Percentiles rank a stretch among this genome's conserved stretches.
These are phyloP conservation scores for Aphidius colemani DNA, from an alignment of 2,888 invertebrate genomes.

Conservation along the genomic window DNA sequence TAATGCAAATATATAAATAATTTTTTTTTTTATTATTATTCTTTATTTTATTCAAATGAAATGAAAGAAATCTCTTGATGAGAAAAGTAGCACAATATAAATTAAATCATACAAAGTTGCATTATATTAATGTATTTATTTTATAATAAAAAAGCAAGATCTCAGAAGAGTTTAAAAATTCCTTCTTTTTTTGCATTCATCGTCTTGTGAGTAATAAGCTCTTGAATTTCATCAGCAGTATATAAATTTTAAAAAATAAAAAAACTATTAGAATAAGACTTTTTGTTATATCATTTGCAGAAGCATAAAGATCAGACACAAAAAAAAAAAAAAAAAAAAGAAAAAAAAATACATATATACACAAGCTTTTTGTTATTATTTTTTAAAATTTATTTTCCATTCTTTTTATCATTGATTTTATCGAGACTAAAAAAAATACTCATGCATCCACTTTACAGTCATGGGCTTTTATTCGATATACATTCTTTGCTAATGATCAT, in stretches of 20 bases:
- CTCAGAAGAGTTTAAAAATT: too few species aligned
- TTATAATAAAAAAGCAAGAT: too few species aligned
- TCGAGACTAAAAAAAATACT: slow-evolving; percentile 25
- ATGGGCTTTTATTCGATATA: slow-evolving; percentile 29
- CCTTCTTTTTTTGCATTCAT: too few species aligned
- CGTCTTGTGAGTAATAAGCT: slow-evolving; percentile 39
- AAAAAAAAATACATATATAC: background rate
- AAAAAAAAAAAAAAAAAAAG: background rate
- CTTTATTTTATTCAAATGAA: background rate
- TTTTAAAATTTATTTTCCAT: slow-evolving; percentile 41
- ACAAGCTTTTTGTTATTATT: slow-evolving; percentile 44
- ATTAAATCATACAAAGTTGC: too few species aligned
- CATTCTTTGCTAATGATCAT: slow-evolving; percentile 41
- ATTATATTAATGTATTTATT: too few species aligned
- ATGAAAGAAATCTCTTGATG: too few species aligned
- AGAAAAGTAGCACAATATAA: too few species aligned
- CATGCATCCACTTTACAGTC: slow-evolving; percentile 19
- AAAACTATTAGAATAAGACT: slow-evolving; percentile 44
- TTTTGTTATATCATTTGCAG: slow-evolving; percentile 41
- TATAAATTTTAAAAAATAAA: too few species aligned
- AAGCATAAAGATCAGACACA: background rate
- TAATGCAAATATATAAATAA: too few species aligned
- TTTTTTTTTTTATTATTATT: background rate
- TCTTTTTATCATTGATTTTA: slow-evolving; percentile 41
- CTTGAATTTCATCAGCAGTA: slow-evolving; percentile 38